Percentiles rank a stretch among this genome's conserved stretches.
Conservation (phyloP, 2,797 vertebrate species). For the Clarias pachynema region DNA sequence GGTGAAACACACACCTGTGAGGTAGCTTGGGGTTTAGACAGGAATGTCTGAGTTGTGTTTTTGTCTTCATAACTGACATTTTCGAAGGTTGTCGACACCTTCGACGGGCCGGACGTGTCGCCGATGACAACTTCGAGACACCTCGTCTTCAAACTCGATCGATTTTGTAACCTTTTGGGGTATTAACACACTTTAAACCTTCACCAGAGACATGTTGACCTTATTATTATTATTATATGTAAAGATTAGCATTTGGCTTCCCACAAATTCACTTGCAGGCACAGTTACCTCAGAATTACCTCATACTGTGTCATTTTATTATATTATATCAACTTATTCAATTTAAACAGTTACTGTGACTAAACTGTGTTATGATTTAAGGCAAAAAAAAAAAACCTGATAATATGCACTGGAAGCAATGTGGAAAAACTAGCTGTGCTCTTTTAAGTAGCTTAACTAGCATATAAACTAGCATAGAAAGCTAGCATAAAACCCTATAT, state of each 20-base stretch:
- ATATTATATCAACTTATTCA: not conserved
- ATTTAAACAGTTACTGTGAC: not conserved
- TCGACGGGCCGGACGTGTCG: not conserved
- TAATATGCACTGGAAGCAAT: not conserved
- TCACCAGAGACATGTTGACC: no score
- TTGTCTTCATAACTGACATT: constrained; percentile 42
- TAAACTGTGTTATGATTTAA: not conserved
- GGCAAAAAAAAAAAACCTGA: not conserved
- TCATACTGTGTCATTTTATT: not conserved
- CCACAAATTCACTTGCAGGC: not conserved
- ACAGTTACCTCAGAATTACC: not conserved
- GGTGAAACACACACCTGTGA: constrained; percentile 77
- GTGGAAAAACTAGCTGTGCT: no score
- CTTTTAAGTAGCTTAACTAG: not conserved
- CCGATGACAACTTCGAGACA: not conserved
- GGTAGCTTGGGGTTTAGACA: not conserved
- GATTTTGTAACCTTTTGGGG: not conserved
- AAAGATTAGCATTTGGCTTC: not conserved
- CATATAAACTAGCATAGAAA: not conserved
- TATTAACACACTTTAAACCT: not conserved
- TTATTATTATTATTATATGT: not conserved
- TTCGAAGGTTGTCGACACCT: not conserved
- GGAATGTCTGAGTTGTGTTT: constrained; percentile 35
- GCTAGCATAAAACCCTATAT: not conserved
- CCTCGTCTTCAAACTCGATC: not conserved